phyloP scores from a whole-genome alignment of 2,797 vertebrate species.

The Dryobates pubescens region DNA sequence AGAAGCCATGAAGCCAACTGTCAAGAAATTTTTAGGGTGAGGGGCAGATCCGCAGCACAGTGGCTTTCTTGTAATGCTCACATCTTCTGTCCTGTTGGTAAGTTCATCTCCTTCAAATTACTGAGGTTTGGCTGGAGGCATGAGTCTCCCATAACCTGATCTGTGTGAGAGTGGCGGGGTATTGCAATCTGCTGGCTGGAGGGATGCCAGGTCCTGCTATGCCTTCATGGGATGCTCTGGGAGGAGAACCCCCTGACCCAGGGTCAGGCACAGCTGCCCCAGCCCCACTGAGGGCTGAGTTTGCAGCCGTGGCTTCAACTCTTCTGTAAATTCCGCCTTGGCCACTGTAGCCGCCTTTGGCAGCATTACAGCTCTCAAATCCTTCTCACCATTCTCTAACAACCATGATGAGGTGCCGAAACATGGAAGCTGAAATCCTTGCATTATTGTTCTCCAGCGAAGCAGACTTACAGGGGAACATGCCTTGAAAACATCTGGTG shows the following conservation, averaged over 20 bases:
- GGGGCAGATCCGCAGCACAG: neutral
- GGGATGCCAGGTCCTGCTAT: neutral
- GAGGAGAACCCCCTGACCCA: neutral
- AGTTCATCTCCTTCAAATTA: neutral
- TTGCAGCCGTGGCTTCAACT: neutral
- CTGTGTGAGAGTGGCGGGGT: neutral
- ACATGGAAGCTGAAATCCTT: slow-evolving; percentile 37
- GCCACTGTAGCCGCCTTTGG: neutral
- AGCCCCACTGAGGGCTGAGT: neutral
- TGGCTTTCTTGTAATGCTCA: neutral
- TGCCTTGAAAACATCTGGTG: slow-evolving; percentile 66
- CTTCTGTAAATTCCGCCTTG: neutral
- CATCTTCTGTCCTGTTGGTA: neutral
- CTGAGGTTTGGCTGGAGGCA: neutral
- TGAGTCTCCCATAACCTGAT: neutral
- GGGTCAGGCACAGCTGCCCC: slow-evolving; percentile 3
- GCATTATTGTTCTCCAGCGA: neutral
- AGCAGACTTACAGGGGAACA: neutral
- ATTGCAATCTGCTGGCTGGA: neutral
- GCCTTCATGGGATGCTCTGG: neutral
- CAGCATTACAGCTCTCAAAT: slow-evolving; percentile 22
- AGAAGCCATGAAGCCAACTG: neutral
- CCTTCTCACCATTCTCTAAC: neutral
- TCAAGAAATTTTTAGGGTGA: neutral
- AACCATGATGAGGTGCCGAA: neutral